A percentile compares a stretch with the other conserved stretches of the same genome.
Evolutionary conservation across 1,140 invertebrate genomes (phyloP).

Genomic region (Cyclina sinensis): DNA sequence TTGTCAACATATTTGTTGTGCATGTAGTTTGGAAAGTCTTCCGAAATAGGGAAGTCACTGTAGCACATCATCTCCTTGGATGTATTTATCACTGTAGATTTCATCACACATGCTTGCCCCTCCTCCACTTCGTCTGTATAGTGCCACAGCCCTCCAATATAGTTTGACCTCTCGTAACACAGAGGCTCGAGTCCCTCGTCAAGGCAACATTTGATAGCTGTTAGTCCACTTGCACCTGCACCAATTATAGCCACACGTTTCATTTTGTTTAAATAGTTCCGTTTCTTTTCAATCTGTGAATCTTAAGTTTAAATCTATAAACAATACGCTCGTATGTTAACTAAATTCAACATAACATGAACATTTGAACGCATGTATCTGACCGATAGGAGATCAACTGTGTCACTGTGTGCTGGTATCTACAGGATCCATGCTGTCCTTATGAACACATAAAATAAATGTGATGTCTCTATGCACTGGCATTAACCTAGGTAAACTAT

Average conservation of each 20-base stretch:
- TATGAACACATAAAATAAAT: too few relatives aligned
- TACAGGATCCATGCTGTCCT: too few relatives aligned
- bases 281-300: too few relatives aligned
- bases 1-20: conserved; percentile 85
- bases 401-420: too few relatives aligned
- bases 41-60: conserved; percentile 87
- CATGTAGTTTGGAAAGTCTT: conserved; percentile 86
- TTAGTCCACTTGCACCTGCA: conserved; percentile 85
- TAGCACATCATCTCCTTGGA: conserved; percentile 88
- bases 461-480: too few relatives aligned
- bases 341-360: too few relatives aligned
- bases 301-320: too few relatives aligned
- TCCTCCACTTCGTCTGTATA: conserved; percentile 60
- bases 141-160: conserved; percentile 82
- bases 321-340: too few relatives aligned
- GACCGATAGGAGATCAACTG: too few relatives aligned
- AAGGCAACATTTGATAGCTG: conserved; percentile 86
- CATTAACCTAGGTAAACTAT: too few relatives aligned
- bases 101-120: conserved; percentile 79
- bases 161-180: conserved; percentile 85
- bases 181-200: conserved; percentile 85
- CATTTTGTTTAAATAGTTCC: not conserved
- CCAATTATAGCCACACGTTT: conserved; percentile 81
- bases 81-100: conserved; percentile 86
- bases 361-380: too few relatives aligned